Evolutionary conservation across 2,113 vertebrate species (phyloP), one percentile per base, ranked within the genome.

Genomic region (Myrmecophaga tridactyla): DNA sequence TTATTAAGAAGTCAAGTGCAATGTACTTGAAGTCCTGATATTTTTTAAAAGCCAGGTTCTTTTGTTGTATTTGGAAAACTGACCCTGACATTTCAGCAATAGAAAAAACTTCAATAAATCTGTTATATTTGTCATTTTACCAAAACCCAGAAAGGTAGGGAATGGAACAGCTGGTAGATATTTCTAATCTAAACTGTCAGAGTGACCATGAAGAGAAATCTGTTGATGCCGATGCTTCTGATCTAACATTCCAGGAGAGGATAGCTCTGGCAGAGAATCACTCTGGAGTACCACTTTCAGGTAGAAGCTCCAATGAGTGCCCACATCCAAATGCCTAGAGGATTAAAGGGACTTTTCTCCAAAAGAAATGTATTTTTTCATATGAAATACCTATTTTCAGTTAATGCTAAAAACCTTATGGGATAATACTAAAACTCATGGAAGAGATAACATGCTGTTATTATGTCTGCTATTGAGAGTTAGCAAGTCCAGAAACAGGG

Each of bases 41-140:
- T 72, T 69, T 93, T 90, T 96, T 77, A 62, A 88, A 89, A 63
- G 27, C 48, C 63, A 69, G 46, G 17, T 84, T 29, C 51, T 48
- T 25, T 86, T 92, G 67, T 93, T 72, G 39, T 85, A 69, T 88
- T 92, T 96, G 36, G 76, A 93, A 95, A 97, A 56, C 48, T 93
- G 62, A 92, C 7, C 77, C 76, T 95, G 97, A 97, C 93, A 96
- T 92, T 96, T 97, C 60, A 94, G 60, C 65, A 56, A 60, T 39
- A 95, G 77, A 65, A 95, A 92, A 94, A 90, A 95, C 48, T 89
- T 92, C 93, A 94, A 97, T 96, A 92, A 94, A 95, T 97, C 72
- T 97, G 90, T 97, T 96, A 53, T 39, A 53, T 95, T 92, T 97
- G 95, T 97, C 94, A 86, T 69, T 53, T 95, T 77, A 94, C 90